Base-by-base conservation (phyloP, 37 sponge, comb jelly and placozoan genomes). In the Haliclona indistincta region DNA sequence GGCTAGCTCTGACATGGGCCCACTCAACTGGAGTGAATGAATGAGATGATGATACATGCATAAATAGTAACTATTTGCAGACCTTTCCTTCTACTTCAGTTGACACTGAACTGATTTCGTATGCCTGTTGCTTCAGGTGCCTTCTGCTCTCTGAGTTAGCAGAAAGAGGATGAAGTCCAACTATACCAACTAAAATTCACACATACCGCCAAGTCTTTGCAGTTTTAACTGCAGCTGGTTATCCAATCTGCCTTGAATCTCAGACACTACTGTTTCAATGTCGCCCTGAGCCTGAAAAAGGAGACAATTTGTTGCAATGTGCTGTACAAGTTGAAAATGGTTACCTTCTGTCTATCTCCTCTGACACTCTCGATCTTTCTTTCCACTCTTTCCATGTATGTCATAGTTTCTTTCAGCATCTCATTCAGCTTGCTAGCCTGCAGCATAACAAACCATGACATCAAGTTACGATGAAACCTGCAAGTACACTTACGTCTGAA, bases 341-440 rank as follows among this genome's bases (percentile, higher is more conserved):
- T 43, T 51, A 66, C 23, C 6, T 63, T 38, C 17, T 23, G 42
- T 53, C 34, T 29, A 28, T 45, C 54, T 13, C 67, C 54, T n/a
- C 37, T 76, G 1, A 88, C 71, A 28, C 35, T 58, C 20, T 77
- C 81, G 58, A 88, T 71, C 55, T 43, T 82, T 52, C 38, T 78
- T 42, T 82, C 79, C 53, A 81, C 78, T 40, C 72, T 56, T 78
- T 85, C 63, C 5, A 80, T 77, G 6, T 42, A 45, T 15, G 8
- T 72, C 4, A 77, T 42, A 0, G 84, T 37, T 2, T 44, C 72
- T 40, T 63, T 67, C 73, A 90, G 49, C n/a, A 56, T 76, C 7
- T 84, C 71, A 52, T 66, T 69, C 23, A 90, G 69, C 20, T 75
- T 70, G 44, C 19, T 53, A 26, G 56, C 43, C 84, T 89, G 61